Base-by-base conservation (phyloP, 2,113 vertebrate genomes). In the Elephas maximus region DNA sequence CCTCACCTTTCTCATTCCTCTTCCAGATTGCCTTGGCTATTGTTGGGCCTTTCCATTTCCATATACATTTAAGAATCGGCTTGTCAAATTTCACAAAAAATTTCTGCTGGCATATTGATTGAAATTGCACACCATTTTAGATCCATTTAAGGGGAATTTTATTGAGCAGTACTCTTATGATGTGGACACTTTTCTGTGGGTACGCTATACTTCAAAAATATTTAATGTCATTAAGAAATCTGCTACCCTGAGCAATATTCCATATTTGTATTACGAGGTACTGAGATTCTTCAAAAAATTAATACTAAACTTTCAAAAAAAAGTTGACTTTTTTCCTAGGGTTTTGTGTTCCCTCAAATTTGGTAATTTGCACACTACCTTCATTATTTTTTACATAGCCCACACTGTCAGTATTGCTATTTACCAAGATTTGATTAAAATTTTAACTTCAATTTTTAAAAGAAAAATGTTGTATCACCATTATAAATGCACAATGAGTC, bases 341-440 rank as follows among this genome's bases (percentile, higher is more conserved):
- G 24, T 37, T 20, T 17, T 69, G 21, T 37, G 28, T 73, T 88
- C 17, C 76, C 41, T 73, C 53, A 48, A 28, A 62, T 41, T 63
- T 28, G 24, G 21, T 73, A 62, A 30, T 30, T 62, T 41, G 11
- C 30, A 73, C 18, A 48, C 65, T 53, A 24, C 44, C 15, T 62
- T 81, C 48, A 69, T 93, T 69, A 57, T 60, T 79, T 45, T 69
- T 2, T 4, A 79, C 28, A 99, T 99, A 98, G 99, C 99, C 98
- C 53, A 57, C 53, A 57, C 15, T 2, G 11, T 57, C 15, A 57
- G 11, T 57, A 57, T 57, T 57, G 2, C 15, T 57, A 57, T 57
- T 57, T 57, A 57, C 53, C 10, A 9, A 67, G 9, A 67, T 26
- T 28, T 67, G 65, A 67, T 67, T 67, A 67, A 67, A 26, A 28